Conservation (phyloP, 2,113 vertebrate species). For the Larimichthys crocea region DNA sequence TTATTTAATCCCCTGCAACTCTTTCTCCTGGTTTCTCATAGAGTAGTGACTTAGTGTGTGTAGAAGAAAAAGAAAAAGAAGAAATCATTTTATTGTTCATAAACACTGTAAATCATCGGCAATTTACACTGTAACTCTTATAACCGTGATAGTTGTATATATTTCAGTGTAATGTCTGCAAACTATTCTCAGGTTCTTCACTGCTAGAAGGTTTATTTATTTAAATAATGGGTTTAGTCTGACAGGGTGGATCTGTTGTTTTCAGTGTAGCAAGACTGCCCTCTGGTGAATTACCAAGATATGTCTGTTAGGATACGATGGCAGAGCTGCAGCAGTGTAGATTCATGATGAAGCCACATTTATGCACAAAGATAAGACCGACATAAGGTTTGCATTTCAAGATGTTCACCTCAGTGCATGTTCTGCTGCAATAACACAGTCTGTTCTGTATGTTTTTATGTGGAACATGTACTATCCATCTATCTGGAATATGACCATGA, state of each 20-base stretch:
- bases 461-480: not conserved
- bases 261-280: slow-evolving; percentile 78
- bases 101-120: slow-evolving; percentile 3
- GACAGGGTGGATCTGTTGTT: slow-evolving; percentile 21
- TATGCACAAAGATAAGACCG: not conserved
- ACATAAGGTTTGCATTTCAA: not conserved
- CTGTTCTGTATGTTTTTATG: not conserved
- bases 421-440: not conserved
- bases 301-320: slow-evolving; percentile 4
- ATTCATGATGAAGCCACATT: not conserved
- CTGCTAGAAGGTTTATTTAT: not conserved
- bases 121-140: not conserved
- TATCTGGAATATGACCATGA: not conserved
- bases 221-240: slow-evolving; percentile 12
- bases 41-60: not conserved
- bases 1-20: accelerated
- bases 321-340: not conserved
- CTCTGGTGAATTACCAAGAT: slow-evolving; percentile 70
- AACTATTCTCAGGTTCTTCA: not conserved
- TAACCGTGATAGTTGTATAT: not conserved
- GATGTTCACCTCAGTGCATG: not conserved
- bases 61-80: not conserved
- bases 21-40: not conserved
- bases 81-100: not conserved
- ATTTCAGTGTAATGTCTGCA: not conserved